Conservation (phyloP, 1,140 invertebrate genomes). For the Brachionus koreanus region DNA sequence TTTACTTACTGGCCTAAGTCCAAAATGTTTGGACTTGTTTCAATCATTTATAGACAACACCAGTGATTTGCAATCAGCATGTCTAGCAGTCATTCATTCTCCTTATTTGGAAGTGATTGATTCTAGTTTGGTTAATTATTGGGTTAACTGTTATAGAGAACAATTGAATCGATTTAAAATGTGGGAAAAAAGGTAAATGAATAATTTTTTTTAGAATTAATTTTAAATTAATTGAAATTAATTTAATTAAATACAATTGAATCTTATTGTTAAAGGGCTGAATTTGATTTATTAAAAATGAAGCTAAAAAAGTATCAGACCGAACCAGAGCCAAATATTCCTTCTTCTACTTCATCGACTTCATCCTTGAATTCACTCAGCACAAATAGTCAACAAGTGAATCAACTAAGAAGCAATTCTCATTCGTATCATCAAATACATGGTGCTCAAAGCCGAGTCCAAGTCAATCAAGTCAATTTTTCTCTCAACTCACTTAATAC, state of each 20-base stretch:
- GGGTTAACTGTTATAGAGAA: slow-evolving; percentile 72
- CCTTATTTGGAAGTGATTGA: slow-evolving; percentile 64
- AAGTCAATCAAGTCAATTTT: not conserved
- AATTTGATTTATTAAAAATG: slow-evolving; percentile 44
- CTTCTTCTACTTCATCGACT: not conserved
- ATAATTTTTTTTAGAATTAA: slow-evolving; percentile 60
- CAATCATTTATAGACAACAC: slow-evolving; percentile 83
- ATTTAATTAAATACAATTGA: too few species aligned
- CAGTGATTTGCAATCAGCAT: slow-evolving; percentile 84
- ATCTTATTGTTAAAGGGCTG: slow-evolving; percentile 43
- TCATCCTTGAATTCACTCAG: not conserved
- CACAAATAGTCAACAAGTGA: not conserved
- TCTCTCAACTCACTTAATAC: not conserved
- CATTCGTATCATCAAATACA: slow-evolving; percentile 3
- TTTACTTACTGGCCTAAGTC: slow-evolving; percentile 69
- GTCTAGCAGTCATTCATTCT: slow-evolving; percentile 71
- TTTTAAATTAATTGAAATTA: too few species aligned
- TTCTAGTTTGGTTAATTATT: slow-evolving; percentile 64
- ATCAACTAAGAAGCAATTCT: not conserved
- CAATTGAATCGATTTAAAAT: slow-evolving; percentile 74
- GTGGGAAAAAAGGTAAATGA: slow-evolving; percentile 67
- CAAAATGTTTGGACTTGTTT: slow-evolving; percentile 67
- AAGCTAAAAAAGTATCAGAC: slow-evolving; percentile 22
- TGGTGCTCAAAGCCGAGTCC: not conserved
- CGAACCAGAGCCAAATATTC: not conserved